Percentiles rank a stretch among this genome's conserved stretches.
phyloP scores from a whole-genome alignment of 2,113 vertebrate species.

The Leptodactylus fuscus region DNA sequence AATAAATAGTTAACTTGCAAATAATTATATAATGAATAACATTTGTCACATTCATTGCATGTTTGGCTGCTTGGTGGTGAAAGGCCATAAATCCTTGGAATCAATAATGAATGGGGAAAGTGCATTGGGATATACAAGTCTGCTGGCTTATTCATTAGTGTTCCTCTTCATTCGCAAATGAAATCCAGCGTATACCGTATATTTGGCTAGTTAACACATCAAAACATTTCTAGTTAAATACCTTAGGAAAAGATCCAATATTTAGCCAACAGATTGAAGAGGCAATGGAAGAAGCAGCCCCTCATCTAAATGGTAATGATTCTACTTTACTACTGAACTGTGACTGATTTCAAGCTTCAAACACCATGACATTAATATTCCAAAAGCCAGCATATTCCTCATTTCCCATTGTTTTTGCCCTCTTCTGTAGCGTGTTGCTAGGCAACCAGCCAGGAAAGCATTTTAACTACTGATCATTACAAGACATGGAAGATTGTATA shows the following conservation, averaged over 20 bases:
- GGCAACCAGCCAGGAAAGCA: slow-evolving; percentile 37
- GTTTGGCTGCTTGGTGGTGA: neutral
- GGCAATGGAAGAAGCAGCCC: slow-evolving; percentile 5
- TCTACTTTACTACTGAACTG: slow-evolving; percentile 50
- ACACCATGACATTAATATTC: slow-evolving; percentile 36
- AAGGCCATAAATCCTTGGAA: neutral
- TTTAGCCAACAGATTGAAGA: slow-evolving; percentile 22
- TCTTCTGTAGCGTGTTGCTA: slow-evolving; percentile 34
- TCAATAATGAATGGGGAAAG: slow-evolving; percentile 6
- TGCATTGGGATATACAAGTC: neutral
- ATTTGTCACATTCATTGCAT: neutral
- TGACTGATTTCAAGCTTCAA: slow-evolving; percentile 49
- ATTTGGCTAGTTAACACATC: slow-evolving; percentile 24
- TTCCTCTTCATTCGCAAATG: neutral
- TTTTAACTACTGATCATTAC: slow-evolving; percentile 37
- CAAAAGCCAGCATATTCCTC: slow-evolving; percentile 28
- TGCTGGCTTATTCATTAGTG: neutral
- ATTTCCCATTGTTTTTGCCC: slow-evolving; percentile 40
- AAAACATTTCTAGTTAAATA: slow-evolving; percentile 40
- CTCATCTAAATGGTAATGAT: slow-evolving; percentile 55
- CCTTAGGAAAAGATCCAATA: neutral
- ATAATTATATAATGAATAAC: neutral
- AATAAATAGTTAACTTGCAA: neutral
- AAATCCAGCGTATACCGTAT: neutral
- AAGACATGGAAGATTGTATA: slow-evolving; percentile 28